A percentile compares a stretch with the other conserved stretches of the same genome.
phyloP scores from a whole-genome alignment of 2,888 invertebrate genomes.

The Drosophila conformis region DNA sequence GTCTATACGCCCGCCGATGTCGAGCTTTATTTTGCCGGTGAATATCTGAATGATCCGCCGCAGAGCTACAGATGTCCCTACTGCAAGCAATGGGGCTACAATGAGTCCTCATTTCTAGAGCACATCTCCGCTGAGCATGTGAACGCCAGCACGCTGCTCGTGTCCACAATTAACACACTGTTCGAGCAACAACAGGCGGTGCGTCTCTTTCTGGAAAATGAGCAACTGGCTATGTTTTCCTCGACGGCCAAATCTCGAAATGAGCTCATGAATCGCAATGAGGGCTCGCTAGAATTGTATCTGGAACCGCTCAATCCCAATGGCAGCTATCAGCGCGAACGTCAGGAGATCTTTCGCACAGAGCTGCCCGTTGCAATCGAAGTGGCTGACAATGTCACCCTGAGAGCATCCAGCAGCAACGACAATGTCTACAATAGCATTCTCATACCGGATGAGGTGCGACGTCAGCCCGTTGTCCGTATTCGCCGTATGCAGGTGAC shows the following conservation, averaged over 20 bases:
- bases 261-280: slow-evolving; percentile 45
- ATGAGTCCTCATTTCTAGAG: slow-evolving; percentile 65
- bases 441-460: slow-evolving; percentile 23
- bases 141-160: slow-evolving; percentile 56
- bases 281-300: slow-evolving; percentile 53
- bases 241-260: slow-evolving; percentile 62
- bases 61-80: slow-evolving; percentile 72
- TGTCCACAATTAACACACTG: slow-evolving; percentile 64
- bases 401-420: slow-evolving; percentile 13
- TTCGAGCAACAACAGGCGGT: slow-evolving; percentile 70
- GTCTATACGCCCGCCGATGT: slow-evolving; percentile 56
- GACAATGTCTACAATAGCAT: slow-evolving; percentile 19
- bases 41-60: slow-evolving; percentile 68
- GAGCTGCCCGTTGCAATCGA: slow-evolving; percentile 27
- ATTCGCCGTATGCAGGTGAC: neutral
- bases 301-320: slow-evolving; percentile 65
- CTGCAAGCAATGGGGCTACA: slow-evolving; percentile 70
- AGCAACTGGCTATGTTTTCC: slow-evolving; percentile 59
- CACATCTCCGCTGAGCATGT: slow-evolving; percentile 57
- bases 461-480: slow-evolving; percentile 25
- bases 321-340: slow-evolving; percentile 59
- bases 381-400: slow-evolving; percentile 12
- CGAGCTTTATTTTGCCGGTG: slow-evolving; percentile 66
- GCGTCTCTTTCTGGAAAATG: slow-evolving; percentile 66
- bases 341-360: neutral